Evolutionary conservation across 2,888 invertebrate genomes (phyloP).

Genomic region (Coremacera marginata): DNA sequence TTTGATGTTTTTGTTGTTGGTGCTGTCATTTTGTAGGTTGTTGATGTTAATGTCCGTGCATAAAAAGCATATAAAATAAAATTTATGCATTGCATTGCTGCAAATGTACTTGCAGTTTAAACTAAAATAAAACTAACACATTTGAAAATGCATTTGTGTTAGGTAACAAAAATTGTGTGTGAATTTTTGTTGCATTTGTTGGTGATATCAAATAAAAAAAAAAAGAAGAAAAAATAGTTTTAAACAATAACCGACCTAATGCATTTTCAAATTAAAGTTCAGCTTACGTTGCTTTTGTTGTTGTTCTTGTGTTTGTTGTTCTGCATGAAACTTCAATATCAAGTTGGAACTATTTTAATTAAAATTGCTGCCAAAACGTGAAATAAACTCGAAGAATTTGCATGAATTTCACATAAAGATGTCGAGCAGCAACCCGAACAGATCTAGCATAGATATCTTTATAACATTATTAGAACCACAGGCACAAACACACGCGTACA

Average conservation of each 20-base stretch:
- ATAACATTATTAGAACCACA: constrained; percentile 7
- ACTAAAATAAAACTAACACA: no score
- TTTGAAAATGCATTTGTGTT: no score
- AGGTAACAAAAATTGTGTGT: no score
- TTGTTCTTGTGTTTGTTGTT: neutral
- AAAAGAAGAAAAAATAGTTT: no score
- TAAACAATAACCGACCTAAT: neutral
- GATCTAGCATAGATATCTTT: constrained; percentile 16
- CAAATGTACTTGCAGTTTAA: no score
- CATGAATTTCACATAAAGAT: constrained; percentile 68
- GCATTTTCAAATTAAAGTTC: neutral
- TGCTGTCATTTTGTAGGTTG: no score
- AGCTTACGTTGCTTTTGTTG: neutral
- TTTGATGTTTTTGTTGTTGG: no score
- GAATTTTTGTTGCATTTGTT: no score
- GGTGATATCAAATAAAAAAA: no score
- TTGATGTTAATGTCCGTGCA: no score
- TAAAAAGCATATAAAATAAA: no score
- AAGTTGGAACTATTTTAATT: constrained; percentile 6
- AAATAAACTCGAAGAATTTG: constrained; percentile 53
- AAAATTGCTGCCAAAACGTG: constrained; percentile 6
- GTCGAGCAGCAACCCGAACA: constrained; percentile 56
- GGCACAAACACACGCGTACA: neutral
- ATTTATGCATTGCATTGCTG: no score
- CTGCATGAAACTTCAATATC: neutral